Evolutionary conservation across 2,888 invertebrate species (phyloP), one percentile per base, ranked within the genome.

Genomic region (Drosophila picticornis): DNA sequence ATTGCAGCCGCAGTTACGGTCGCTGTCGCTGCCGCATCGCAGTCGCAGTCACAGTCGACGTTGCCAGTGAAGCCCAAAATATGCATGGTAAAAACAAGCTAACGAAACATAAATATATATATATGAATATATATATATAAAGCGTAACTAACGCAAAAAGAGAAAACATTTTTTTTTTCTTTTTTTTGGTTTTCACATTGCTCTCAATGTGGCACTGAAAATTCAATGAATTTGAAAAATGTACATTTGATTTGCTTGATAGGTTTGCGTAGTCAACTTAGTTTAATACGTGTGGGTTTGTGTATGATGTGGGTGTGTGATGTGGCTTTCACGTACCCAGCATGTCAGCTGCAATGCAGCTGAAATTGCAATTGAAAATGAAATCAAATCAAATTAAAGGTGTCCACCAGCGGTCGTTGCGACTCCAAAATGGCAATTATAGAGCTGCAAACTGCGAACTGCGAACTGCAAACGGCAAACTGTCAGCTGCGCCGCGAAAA

Each of bases 201-300:
- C 55, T 70, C 67, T 67, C 81, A 80, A 75, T 83, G 81, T 32
- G 48, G 32, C 74, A 61, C 72, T 75, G 77, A 70, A 80, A 88
- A 86, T 90, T 88, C 90, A 86, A 77, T 86, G 86, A 83, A 80
- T 86, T 90, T 87, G 88, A 77, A 83, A 90, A 90, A 87, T 90
- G 89, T 79, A 74, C 83, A 85, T 87, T 87, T 90, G 90, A 87
- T 90, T 90, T 86, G 83, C 75, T 88, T 81, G 78, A 87, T 89
- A 89, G 79, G 78, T 77, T 74, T 70, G 61, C 59, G 53, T 75
- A 55, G 71, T 73, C 77, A 72, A 70, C 59, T 60, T 43, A 22
- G 55, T 34, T 75, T 51, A 53, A 53, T 58, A 43, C 60, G 32
- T 61, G 27, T 19, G 52, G 25, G 25, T 34, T 29, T 70, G 58